A percentile compares a stretch with the other conserved stretches of the same genome.
phyloP scores from a whole-genome alignment of 2,113 vertebrate genomes.

The Lynx canadensis region DNA sequence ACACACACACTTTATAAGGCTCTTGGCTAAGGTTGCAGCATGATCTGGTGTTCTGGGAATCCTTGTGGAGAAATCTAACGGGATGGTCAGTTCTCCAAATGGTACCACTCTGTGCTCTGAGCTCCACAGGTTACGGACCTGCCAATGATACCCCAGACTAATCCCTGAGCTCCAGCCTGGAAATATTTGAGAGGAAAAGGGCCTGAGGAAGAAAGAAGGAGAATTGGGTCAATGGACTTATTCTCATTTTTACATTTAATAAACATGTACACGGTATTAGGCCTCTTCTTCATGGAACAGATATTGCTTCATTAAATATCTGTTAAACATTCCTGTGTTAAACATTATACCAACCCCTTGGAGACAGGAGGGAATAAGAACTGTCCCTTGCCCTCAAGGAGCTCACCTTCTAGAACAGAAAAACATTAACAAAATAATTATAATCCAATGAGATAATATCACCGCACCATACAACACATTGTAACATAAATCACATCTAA shows the following conservation, averaged over 20 bases:
- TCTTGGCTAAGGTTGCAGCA: background rate
- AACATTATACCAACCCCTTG: background rate
- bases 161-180: background rate
- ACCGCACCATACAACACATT: background rate
- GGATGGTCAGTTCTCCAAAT: background rate
- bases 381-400: background rate
- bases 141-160: background rate
- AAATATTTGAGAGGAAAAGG: background rate
- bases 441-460: background rate
- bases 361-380: background rate
- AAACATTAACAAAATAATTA: background rate
- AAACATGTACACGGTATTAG: background rate
- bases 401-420: background rate
- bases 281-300: background rate
- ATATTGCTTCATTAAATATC: background rate
- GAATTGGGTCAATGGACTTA: background rate
- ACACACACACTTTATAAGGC: background rate
- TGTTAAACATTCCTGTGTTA: background rate
- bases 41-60: background rate
- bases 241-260: constrained; percentile 22
- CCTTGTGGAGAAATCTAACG: background rate
- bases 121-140: background rate
- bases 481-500: background rate
- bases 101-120: background rate
- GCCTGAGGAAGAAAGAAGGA: background rate